phyloP scores from a whole-genome alignment of 2,888 invertebrate species.

The Tetanocera ferruginea region DNA sequence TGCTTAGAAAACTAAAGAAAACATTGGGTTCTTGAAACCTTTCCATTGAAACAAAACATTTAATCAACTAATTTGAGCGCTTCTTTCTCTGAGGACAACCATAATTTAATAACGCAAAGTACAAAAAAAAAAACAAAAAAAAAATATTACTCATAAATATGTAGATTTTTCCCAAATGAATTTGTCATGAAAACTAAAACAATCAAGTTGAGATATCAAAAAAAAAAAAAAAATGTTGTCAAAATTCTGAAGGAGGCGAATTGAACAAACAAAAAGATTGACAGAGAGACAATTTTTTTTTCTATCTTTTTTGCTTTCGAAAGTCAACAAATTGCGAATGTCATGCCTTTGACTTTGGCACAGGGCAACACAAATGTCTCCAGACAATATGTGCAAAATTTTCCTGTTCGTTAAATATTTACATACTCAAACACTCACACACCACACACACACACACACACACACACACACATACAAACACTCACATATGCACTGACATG shows the following conservation, averaged over 20 bases:
- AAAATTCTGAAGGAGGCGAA: background rate
- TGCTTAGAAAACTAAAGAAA: too few relatives aligned
- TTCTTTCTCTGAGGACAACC: background rate
- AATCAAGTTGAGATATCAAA: background rate
- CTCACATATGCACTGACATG: background rate
- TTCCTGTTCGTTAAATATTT: conserved; percentile 35
- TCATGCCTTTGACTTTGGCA: background rate
- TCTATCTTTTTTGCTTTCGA: background rate
- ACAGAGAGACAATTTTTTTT: background rate
- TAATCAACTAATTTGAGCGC: too few relatives aligned
- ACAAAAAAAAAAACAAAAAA: too few relatives aligned
- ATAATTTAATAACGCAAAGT: conserved; percentile 36
- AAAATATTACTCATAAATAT: too few relatives aligned
- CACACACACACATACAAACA: background rate
- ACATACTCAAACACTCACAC: background rate
- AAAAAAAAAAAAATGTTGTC: background rate
- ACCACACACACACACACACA: background rate
- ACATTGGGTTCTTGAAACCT: too few relatives aligned
- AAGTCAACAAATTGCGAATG: background rate
- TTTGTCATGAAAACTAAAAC: too few relatives aligned
- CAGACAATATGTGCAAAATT: conserved; percentile 22
- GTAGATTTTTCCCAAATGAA: too few relatives aligned
- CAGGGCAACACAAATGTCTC: background rate
- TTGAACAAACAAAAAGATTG: too few relatives aligned
- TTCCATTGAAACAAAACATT: too few relatives aligned